Evolutionary conservation across 2,113 vertebrate species (phyloP), one percentile per base, ranked within the genome.

Genomic region (Petaurus breviceps): DNA sequence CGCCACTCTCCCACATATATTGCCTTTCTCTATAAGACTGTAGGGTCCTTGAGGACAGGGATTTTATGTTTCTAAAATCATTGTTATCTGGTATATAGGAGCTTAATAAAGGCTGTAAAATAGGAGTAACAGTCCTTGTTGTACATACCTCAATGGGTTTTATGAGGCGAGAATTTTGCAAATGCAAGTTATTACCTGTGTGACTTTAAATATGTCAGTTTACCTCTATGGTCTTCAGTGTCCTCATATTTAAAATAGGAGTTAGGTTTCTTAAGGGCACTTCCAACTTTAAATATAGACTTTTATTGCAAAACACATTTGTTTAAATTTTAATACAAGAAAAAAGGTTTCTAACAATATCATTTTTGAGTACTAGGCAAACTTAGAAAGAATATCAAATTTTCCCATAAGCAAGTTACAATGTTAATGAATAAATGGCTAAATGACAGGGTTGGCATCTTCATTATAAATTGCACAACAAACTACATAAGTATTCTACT

Each of bases 291-390:
- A 84, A 84, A 43, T 43, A 43, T 8, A 84, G 6, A 5, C 1
- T 43, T 14, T 90, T 31, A 50, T 19, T 51, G 47, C 12, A 51
- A 51, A 49, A 31, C 47, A 24, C 46, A 31, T 28, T 51, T 50
- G 24, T 5, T 31, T 28, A 51, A 5, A 47, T 90, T 90, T 51
- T 51, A 50, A 51, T 26, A 46, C 16, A 53, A 90, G 90, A 2
- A 95, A 91, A 2, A 95, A 54, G 91, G 90, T 53, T 91, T 90
- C 23, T 95, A 89, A 94, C 0, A 93, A 94, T 90, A n/a, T 19
- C 2, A 57, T 95, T 93, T 52, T 96, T 91, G 31, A 68, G 2
- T 92, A 92, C 90, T 16, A 94, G 94, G 8, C 12, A 77, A 89
- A 93, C 19, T 84, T 8, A 68, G 14, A 43, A 43, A 43, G 16